Evolutionary conservation across 2,113 vertebrate species (phyloP).

Genomic region (Callorhinus ursinus): DNA sequence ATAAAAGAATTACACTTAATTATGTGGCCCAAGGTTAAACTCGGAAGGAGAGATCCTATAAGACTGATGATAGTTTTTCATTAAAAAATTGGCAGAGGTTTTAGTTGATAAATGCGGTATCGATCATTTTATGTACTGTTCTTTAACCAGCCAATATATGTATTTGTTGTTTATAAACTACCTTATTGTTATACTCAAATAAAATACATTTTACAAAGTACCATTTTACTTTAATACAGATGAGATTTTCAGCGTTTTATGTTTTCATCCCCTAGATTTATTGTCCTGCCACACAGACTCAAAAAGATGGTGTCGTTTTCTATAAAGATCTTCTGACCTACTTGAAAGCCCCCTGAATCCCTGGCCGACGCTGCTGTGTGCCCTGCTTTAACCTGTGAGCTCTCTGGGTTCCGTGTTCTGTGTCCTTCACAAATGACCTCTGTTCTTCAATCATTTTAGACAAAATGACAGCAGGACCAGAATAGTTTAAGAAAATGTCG

Average conservation of each 20-base stretch:
- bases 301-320: neutral
- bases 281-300: neutral
- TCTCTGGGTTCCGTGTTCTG: neutral
- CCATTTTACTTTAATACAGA: neutral
- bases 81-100: neutral
- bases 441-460: neutral
- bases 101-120: neutral
- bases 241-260: neutral
- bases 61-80: neutral
- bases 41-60: neutral
- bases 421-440: constrained; percentile 43
- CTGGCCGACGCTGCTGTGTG: neutral
- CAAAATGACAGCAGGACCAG: neutral
- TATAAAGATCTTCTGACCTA: neutral
- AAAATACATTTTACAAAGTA: neutral
- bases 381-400: neutral
- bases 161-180: neutral
- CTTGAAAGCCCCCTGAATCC: neutral
- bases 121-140: neutral
- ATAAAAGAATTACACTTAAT: neutral
- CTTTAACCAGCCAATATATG: neutral
- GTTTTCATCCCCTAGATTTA: neutral
- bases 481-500: neutral
- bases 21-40: neutral
- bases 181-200: neutral